Conservation (phyloP, 2,113 vertebrate species). For the Calidris pygmaea region DNA sequence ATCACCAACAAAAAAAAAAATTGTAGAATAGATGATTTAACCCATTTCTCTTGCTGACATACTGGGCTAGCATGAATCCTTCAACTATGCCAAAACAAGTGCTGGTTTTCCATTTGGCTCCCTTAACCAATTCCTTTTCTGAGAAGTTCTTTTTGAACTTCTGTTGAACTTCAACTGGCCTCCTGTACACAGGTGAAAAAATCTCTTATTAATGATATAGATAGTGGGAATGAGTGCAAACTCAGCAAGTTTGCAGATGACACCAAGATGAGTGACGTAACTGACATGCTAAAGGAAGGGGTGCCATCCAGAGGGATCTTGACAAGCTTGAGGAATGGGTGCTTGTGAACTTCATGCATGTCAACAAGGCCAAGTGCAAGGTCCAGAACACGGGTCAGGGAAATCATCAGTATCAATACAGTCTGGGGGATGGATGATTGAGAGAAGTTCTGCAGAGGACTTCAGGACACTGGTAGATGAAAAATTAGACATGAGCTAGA, state of each 20-base stretch:
- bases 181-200: background rate
- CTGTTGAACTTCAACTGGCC: background rate
- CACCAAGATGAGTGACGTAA: accelerated
- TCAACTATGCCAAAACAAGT: background rate
- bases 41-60: background rate
- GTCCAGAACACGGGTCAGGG: background rate
- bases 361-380: background rate
- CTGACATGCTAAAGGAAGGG: background rate
- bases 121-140: background rate
- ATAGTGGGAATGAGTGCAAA: background rate
- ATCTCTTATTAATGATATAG: background rate
- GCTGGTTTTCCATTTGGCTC: background rate
- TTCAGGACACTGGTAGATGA: background rate
- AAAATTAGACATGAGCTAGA: background rate
- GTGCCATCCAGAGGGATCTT: background rate
- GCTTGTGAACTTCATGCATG: background rate
- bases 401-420: background rate
- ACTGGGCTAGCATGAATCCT: background rate
- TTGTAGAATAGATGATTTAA: background rate
- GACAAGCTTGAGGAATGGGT: background rate
- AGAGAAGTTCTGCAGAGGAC: background rate
- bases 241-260: background rate
- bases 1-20: background rate
- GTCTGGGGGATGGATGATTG: background rate
- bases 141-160: background rate